phyloP scores from a whole-genome alignment of 2,797 vertebrate species.

The Hippocampus kuda region DNA sequence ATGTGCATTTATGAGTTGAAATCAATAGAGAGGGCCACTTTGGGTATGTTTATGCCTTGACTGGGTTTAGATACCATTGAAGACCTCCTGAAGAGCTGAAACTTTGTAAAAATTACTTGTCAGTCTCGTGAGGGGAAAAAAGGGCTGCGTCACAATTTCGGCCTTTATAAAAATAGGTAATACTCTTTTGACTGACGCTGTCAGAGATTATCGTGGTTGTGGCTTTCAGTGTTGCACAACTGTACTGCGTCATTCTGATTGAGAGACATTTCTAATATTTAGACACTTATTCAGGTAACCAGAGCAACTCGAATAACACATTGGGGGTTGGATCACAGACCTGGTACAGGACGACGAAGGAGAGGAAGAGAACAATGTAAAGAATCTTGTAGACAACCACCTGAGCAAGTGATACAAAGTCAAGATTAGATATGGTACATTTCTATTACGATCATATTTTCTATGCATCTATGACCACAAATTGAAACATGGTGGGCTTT shows the following conservation, averaged over 20 bases:
- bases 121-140: background rate
- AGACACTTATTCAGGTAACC: background rate
- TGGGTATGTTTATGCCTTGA: constrained; percentile 1
- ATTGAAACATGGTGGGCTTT: background rate
- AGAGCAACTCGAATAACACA: background rate
- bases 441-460: background rate
- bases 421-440: background rate
- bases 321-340: constrained; percentile 21
- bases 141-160: background rate
- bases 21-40: constrained; percentile 49
- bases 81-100: background rate
- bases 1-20: constrained; percentile 41
- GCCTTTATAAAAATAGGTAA: background rate
- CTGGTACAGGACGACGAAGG: constrained; percentile 62
- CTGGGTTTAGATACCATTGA: background rate
- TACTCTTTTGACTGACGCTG: constrained; percentile 1
- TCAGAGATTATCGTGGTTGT: background rate
- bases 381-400: constrained; percentile 67
- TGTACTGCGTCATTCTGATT: background rate
- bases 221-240: background rate
- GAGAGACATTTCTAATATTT: background rate
- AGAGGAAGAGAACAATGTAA: constrained; percentile 63
- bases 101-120: background rate
- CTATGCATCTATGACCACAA: background rate
- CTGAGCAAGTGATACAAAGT: constrained; percentile 32